phyloP scores from a whole-genome alignment of 2,113 vertebrate species.

The Pogonocichla stellata region DNA sequence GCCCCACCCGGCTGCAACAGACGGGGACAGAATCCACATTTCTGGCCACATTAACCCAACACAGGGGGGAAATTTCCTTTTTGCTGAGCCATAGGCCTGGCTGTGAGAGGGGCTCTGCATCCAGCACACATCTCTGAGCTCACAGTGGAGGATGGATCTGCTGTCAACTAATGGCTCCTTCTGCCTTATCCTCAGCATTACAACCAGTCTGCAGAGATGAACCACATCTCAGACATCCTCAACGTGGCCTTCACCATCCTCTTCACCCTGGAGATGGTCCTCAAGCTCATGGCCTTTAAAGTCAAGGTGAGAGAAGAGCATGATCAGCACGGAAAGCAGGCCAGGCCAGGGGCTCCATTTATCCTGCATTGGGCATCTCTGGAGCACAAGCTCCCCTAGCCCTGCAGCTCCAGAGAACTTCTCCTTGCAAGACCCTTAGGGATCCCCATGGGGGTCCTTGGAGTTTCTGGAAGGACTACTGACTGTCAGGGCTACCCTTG shows the following conservation, averaged over 20 bases:
- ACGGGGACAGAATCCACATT: no score
- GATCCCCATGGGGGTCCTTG: background rate
- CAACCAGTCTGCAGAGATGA: conserved; percentile 91
- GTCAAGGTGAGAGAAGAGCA: conserved; percentile 78
- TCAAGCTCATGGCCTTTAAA: conserved; percentile 97
- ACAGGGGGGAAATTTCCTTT: background rate
- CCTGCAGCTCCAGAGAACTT: background rate
- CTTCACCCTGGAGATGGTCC: conserved; percentile 95
- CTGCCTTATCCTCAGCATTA: conserved; percentile 82
- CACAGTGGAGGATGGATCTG: fast-evolving
- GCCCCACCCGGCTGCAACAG: no score
- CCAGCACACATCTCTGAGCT: background rate
- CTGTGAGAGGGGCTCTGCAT: background rate
- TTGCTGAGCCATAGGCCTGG: background rate
- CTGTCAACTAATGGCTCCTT: background rate
- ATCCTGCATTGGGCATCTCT: background rate
- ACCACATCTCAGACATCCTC: conserved; percentile 88
- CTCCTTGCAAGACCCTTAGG: background rate
- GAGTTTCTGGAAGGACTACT: background rate
- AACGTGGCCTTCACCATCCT: conserved; percentile 95
- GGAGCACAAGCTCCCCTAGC: background rate
- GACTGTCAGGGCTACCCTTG: background rate
- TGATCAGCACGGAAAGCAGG: background rate
- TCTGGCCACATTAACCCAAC: no score
- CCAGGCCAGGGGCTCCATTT: background rate